phyloP scores from a whole-genome alignment of 92 coral and sea anemone species.

The Desmophyllum pertusum region DNA sequence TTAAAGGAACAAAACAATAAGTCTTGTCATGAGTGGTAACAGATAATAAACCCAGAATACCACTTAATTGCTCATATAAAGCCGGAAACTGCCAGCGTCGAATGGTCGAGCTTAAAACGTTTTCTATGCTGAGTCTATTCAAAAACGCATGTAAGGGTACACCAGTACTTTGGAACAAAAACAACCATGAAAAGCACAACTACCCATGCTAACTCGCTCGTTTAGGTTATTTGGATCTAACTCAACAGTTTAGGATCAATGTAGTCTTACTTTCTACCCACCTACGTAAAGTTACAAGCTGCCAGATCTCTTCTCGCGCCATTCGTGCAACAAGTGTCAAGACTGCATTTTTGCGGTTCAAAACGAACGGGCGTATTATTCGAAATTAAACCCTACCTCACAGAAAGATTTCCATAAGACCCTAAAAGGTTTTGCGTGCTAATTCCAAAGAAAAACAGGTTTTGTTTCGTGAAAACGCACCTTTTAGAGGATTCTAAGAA shows the following conservation, averaged over 20 bases:
- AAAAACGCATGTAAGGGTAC: constrained; percentile 21
- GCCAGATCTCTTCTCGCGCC: background rate
- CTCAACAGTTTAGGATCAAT: background rate
- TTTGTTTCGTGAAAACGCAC: constrained; percentile 31
- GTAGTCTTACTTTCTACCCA: background rate
- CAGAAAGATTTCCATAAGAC: constrained; percentile 12
- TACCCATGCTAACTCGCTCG: background rate
- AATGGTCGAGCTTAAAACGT: constrained; percentile 14
- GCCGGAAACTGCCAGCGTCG: constrained; percentile 36
- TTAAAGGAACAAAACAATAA: constrained; percentile 1
- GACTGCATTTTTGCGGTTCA: constrained; percentile 22
- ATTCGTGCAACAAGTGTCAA: constrained; percentile 4
- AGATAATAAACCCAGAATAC: background rate
- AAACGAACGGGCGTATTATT: background rate
- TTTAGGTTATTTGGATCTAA: background rate
- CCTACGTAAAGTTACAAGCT: background rate
- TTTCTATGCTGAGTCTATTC: constrained; percentile 8
- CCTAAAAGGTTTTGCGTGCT: constrained; percentile 32
- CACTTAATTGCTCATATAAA: constrained; percentile 5
- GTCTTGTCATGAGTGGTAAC: background rate
- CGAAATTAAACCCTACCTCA: constrained; percentile 14
- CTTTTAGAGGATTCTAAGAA: constrained; percentile 32
- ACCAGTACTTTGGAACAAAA: constrained; percentile 11
- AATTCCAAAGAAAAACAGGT: constrained; percentile 52
- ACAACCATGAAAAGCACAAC: background rate